Evolutionary conservation across 1,140 invertebrate species (phyloP).

Genomic region (Nasonia longicornis): DNA sequence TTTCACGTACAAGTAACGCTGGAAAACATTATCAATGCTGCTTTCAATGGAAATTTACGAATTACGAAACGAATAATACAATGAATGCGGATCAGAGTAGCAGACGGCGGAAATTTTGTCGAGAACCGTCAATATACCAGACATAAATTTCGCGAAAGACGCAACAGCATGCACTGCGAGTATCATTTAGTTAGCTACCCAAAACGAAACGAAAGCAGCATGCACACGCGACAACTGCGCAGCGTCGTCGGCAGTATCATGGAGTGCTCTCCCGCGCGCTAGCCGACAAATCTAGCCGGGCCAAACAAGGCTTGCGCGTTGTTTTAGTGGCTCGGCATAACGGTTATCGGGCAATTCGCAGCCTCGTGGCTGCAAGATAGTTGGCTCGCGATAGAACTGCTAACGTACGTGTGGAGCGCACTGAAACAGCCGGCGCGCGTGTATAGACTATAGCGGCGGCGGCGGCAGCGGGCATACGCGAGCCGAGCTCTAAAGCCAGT

Average conservation of each 20-base stretch:
- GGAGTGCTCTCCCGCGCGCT: neutral
- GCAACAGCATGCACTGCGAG: too few species aligned
- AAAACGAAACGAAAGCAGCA: neutral
- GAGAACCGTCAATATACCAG: too few species aligned
- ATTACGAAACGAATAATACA: too few species aligned
- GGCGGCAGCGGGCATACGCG: neutral
- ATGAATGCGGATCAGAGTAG: too few species aligned
- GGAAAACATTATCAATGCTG: too few species aligned
- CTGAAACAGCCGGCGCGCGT: neutral
- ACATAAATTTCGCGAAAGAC: too few species aligned
- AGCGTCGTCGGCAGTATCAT: neutral
- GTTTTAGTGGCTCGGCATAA: conserved; percentile 32
- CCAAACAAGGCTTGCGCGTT: conserved; percentile 5
- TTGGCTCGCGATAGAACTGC: conserved; percentile 49
- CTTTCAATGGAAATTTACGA: too few species aligned
- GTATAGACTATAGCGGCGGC: neutral
- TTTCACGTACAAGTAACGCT: too few species aligned
- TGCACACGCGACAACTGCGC: neutral
- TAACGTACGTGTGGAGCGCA: neutral
- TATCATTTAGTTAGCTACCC: neutral
- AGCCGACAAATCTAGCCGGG: neutral
- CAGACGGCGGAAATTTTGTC: too few species aligned
- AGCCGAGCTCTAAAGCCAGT: conserved; percentile 50
- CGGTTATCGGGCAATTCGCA: conserved; percentile 58
- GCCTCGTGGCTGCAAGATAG: conserved; percentile 56